A percentile compares a stretch with the other conserved stretches of the same genome.
Conservation (phyloP, 2,113 vertebrate species). For the Orthochromis indermauri region DNA sequence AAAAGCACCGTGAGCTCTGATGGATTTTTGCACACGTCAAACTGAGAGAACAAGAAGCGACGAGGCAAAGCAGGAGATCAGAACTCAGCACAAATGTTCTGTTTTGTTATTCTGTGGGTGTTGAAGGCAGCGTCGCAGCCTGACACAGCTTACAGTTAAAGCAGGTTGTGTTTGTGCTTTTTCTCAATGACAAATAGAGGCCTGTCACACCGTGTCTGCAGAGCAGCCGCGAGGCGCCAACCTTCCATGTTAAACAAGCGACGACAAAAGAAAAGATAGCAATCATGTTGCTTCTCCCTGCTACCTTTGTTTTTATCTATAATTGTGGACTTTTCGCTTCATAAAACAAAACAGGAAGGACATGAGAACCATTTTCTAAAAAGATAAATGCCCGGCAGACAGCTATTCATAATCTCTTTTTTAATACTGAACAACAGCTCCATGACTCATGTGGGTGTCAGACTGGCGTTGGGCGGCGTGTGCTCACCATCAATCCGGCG, state of each 20-base stretch:
- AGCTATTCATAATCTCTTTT: background rate
- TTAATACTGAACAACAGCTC: background rate
- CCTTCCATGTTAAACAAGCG: background rate
- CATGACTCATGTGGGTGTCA: background rate
- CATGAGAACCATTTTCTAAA: background rate
- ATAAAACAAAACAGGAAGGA: background rate
- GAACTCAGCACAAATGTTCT: background rate
- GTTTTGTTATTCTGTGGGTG: background rate
- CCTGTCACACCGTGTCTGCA: background rate
- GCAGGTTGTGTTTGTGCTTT: background rate
- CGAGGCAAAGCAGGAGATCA: background rate
- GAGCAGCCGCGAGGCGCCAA: background rate
- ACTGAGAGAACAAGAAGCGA: background rate
- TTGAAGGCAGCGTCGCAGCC: background rate
- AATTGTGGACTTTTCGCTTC: background rate
- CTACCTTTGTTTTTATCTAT: background rate
- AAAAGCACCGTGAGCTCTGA: background rate
- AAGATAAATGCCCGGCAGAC: background rate
- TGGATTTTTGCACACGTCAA: background rate
- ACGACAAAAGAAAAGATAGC: background rate
- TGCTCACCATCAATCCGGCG: slow-evolving; percentile 84
- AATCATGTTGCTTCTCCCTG: background rate
- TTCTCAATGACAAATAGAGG: slow-evolving; percentile 5
- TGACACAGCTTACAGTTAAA: background rate
- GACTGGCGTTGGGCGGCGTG: background rate